Evolutionary conservation across 1,140 invertebrate genomes (phyloP).

Genomic region (Olivierus martensii): DNA sequence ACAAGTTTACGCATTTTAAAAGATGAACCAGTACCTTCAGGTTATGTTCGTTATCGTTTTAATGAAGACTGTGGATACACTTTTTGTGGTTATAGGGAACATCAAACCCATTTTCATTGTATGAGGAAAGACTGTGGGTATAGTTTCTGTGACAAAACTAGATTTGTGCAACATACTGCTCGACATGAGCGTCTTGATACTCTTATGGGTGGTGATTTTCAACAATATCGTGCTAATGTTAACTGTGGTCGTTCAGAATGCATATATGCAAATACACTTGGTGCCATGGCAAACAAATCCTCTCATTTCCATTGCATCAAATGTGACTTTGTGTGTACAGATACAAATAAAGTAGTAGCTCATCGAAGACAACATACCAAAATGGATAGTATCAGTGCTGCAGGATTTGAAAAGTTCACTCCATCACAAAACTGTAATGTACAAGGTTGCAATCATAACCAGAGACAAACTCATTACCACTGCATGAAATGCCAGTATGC

Average conservation of each 20-base stretch:
- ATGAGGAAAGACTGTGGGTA: conserved; percentile 86
- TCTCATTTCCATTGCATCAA: conserved; percentile 95
- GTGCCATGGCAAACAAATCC: conserved; percentile 73
- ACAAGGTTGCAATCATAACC: conserved; percentile 71
- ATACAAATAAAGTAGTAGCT: conserved; percentile 93
- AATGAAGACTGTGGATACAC: conserved; percentile 88
- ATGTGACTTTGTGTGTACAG: conserved; percentile 90
- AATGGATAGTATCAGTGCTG: conserved; percentile 80
- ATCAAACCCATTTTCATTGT: conserved; percentile 95
- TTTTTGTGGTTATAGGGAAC: conserved; percentile 81
- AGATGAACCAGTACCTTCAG: conserved; percentile 84
- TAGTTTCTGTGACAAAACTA: conserved; percentile 91
- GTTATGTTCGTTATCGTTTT: conserved; percentile 78
- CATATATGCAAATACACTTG: conserved; percentile 47
- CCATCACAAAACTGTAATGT: conserved; percentile 46
- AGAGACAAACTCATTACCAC: conserved; percentile 94
- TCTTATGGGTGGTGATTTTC: conserved; percentile 90
- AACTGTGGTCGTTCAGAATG: conserved; percentile 72
- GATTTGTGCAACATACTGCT: conserved; percentile 81
- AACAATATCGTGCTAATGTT: conserved; percentile 82
- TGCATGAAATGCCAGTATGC: conserved; percentile 85
- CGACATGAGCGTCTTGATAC: conserved; percentile 86
- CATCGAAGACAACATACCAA: conserved; percentile 85
- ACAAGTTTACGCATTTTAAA: conserved; percentile 65
- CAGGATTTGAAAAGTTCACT: conserved; percentile 87